Percentiles rank a stretch among this genome's conserved stretches.
Evolutionary conservation across 2,888 invertebrate genomes (phyloP).

Genomic region (Nemotelus pantherinus): DNA sequence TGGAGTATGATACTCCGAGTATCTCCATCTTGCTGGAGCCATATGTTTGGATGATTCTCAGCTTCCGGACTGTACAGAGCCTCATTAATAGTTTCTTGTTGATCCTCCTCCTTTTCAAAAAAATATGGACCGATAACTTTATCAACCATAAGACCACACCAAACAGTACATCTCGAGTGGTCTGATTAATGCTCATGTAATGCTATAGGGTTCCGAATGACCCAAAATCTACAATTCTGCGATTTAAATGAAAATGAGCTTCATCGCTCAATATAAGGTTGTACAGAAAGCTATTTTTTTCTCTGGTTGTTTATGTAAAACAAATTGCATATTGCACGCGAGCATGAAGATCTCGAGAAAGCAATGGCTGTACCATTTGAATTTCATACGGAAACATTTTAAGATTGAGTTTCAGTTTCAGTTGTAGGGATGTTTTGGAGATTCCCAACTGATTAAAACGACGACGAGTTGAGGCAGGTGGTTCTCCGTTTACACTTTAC

Average conservation of each 20-base stretch:
- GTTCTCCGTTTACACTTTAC: neutral
- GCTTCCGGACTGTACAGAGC: neutral
- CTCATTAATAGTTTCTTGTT: neutral
- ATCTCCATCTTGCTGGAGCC: neutral
- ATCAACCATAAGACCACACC: neutral
- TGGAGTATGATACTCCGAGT: neutral
- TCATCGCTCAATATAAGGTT: neutral
- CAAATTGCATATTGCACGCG: neutral
- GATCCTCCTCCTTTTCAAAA: neutral
- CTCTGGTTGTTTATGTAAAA: neutral
- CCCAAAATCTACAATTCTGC: neutral
- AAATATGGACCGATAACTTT: conserved; percentile 1
- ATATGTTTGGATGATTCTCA: neutral
- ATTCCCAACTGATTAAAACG: neutral
- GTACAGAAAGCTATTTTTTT: neutral
- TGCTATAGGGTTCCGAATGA: neutral
- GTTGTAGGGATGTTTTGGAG: neutral
- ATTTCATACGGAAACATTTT: neutral
- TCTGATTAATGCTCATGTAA: neutral
- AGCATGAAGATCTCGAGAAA: neutral
- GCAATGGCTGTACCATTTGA: neutral
- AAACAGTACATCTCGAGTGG: neutral
- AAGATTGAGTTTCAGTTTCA: neutral
- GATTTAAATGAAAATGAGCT: neutral
- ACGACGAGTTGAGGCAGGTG: neutral